Base-by-base conservation (phyloP, 2,797 vertebrate genomes). In the Gobionotothen gibberifrons region DNA sequence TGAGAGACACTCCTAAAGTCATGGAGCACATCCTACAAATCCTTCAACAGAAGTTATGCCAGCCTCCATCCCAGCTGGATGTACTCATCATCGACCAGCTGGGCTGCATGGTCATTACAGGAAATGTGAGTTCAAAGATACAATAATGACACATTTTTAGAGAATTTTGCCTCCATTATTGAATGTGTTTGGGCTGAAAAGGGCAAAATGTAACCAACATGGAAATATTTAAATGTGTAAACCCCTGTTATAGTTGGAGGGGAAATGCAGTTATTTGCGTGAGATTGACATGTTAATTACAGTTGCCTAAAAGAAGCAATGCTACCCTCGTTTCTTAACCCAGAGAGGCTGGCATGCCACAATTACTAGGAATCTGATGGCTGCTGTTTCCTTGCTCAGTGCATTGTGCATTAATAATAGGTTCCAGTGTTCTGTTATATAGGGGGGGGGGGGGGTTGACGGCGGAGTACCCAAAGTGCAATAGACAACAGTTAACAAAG, bases 11-110 rank as follows among this genome's bases (percentile, higher is more conserved):
- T 5, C 97, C 97, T 0, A 97, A 96, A 89, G 96, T 98, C 78
- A 99, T 99, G 97, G 96, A 98, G 78, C 97, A 98, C 55, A 99
- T 99, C 83, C 90, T 99, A 47, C 98, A 99, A 92, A 98, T 99
- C 89, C 93, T 99, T 3, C 97, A 99, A 87, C 98, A 99, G 83
- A 99, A 99, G 87, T 98, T 99, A 89, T 99, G 98, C 86, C 98
- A 98, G 87, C 97, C 97, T 0, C 96, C 96, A 0, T 98, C 98
- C 26, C 96, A 95, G 29, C 94, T 99, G 0, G 97, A 99, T 0
- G 96, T 99, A 0, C 97, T 99, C 32, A 99, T 99, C 72, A 94
- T 99, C 9, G 98, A 99, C 88, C 97, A 99, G 86, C 94, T 99
- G 3, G 97, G 97, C 80, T 99, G 98, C 89, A 95, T 99, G 93